Conservation (phyloP, 2,113 vertebrate genomes). For the Cnemophilus loriae region DNA sequence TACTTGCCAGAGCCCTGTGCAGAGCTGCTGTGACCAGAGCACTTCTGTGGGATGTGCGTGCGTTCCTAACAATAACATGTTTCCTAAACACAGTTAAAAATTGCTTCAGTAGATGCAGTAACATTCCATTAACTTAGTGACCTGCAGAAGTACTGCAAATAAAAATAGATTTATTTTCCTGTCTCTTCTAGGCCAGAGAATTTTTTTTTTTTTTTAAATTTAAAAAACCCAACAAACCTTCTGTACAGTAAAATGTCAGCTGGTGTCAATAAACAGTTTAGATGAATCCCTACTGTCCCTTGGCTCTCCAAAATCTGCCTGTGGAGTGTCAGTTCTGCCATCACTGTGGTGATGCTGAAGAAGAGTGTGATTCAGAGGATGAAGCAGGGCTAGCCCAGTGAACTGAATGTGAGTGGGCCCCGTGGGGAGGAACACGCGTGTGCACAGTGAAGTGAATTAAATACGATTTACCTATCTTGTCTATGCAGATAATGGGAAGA, state of each 20-base stretch:
- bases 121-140: slow-evolving; percentile 17
- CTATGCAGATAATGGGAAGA: background rate
- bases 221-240: background rate
- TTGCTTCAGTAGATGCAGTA: background rate
- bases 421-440: background rate
- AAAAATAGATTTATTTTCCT: slow-evolving; percentile 11
- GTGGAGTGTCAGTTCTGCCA: background rate
- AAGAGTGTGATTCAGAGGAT: background rate
- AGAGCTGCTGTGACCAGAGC: background rate
- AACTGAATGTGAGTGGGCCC: background rate
- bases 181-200: background rate
- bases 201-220: background rate
- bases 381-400: background rate
- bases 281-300: background rate
- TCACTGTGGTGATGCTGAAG: background rate
- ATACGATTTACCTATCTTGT: background rate
- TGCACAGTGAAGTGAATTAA: background rate
- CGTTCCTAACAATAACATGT: background rate
- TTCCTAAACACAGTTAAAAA: slow-evolving; percentile 17
- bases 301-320: background rate
- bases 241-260: background rate
- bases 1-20: background rate
- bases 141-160: background rate
- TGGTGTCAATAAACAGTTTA: background rate
- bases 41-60: background rate